Evolutionary conservation across 2,113 vertebrate genomes (phyloP).

Genomic region (Ammodytes dubius): DNA sequence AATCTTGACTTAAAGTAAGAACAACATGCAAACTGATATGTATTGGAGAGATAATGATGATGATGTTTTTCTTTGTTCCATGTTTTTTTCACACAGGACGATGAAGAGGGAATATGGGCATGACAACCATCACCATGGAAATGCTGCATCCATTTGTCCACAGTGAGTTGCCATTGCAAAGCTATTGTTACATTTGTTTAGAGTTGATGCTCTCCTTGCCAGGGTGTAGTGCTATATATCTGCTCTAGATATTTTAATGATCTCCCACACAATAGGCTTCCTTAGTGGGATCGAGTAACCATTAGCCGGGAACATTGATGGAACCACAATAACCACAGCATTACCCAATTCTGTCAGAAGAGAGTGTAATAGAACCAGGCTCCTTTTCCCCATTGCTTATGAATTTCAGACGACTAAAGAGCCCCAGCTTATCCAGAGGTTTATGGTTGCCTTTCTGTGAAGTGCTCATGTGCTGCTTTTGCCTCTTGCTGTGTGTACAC

Average conservation of each 20-base stretch:
- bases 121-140: constrained; percentile 87
- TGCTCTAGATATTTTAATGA: constrained; percentile 54
- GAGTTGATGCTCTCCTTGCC: constrained; percentile 9
- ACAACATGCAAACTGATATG: background rate
- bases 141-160: constrained; percentile 89
- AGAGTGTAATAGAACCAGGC: constrained; percentile 61
- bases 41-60: background rate
- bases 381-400: constrained; percentile 63
- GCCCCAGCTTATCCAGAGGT: constrained; percentile 61
- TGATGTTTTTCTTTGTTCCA: constrained; percentile 4
- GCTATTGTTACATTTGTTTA: background rate
- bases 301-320: constrained; percentile 64
- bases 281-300: constrained; percentile 51
- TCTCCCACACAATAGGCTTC: constrained; percentile 54
- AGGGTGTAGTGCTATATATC: constrained; percentile 28
- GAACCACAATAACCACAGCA: constrained; percentile 69
- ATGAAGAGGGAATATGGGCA: constrained; percentile 99
- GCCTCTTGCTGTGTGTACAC: constrained; percentile 34
- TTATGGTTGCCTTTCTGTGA: constrained; percentile 59
- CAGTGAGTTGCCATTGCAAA: constrained; percentile 87
- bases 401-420: constrained; percentile 62
- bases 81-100: constrained; percentile 90
- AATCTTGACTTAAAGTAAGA: background rate
- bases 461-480: constrained; percentile 39
- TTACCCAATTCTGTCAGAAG: constrained; percentile 61